Percentiles rank a stretch among this genome's conserved stretches.
Evolutionary conservation across 2,888 invertebrate species (phyloP).

Genomic region (Chouioia cunea): DNA sequence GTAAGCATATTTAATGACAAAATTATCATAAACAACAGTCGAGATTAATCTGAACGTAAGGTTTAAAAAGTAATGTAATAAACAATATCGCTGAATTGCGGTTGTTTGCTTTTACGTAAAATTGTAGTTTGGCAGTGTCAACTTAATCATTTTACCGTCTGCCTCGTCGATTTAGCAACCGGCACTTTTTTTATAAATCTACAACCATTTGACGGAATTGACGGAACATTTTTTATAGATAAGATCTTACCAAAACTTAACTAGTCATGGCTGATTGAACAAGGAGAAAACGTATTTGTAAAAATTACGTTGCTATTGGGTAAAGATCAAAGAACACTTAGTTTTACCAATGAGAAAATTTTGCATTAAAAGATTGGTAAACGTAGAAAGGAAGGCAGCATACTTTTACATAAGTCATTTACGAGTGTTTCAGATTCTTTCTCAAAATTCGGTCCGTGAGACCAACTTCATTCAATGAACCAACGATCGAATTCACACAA

Average conservation of each 20-base stretch:
- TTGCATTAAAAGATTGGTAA: not conserved
- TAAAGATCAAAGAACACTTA: conserved; percentile 4
- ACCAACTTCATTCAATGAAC: too few relatives aligned
- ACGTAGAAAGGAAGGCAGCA: not conserved
- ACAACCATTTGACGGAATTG: conserved; percentile 23
- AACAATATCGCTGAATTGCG: conserved; percentile 23
- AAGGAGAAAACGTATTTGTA: too few relatives aligned
- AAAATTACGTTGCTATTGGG: too few relatives aligned
- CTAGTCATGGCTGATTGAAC: conserved; percentile 3
- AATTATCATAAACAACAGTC: conserved; percentile 31
- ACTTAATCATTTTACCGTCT: conserved; percentile 37
- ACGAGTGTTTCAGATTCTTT: not conserved
- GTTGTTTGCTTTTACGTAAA: conserved; percentile 52
- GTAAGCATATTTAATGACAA: conserved; percentile 31
- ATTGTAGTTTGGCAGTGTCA: conserved; percentile 64
- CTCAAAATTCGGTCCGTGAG: too few relatives aligned
- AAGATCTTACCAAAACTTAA: not conserved
- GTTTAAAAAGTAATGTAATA: conserved; percentile 14
- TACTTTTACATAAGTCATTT: conserved; percentile 1
- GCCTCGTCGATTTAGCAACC: not conserved
- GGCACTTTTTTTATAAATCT: conserved; percentile 13
- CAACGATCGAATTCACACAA: too few relatives aligned
- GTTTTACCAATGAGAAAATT: conserved; percentile 5
- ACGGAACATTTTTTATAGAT: conserved; percentile 12
- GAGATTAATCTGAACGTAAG: conserved; percentile 17